Conservation (phyloP, 2,888 invertebrate genomes). For the Nebria salina region DNA sequence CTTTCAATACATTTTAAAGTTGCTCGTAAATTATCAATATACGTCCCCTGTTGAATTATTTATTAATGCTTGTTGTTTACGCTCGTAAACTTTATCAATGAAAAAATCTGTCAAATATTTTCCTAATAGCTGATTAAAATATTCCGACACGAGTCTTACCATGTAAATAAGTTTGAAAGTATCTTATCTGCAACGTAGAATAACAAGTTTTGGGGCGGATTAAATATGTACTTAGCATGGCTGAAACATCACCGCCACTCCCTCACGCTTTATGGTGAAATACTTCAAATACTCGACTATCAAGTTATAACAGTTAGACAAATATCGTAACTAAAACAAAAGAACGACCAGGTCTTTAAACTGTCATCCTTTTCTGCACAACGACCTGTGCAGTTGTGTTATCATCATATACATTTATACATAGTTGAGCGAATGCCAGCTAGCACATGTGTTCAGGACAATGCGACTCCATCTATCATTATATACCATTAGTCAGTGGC, state of each 20-base stretch:
- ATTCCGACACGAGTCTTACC: not conserved
- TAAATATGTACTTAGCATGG: not conserved
- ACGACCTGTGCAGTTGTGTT: slow-evolving; percentile 44
- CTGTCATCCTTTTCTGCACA: slow-evolving; percentile 45
- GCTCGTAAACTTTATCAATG: not conserved
- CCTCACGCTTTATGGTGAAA: not conserved
- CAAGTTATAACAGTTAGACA: slow-evolving; percentile 15
- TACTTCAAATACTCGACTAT: slow-evolving; percentile 7
- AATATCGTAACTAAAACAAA: slow-evolving; percentile 35
- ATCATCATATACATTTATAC: slow-evolving; percentile 24
- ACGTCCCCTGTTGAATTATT: not conserved
- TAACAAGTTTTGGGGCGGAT: slow-evolving; percentile 27
- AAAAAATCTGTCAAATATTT: not conserved
- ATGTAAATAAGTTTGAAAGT: not conserved
- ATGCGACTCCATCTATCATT: slow-evolving; percentile 51
- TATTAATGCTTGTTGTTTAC: not conserved
- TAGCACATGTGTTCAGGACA: slow-evolving; percentile 51
- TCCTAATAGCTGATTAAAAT: not conserved
- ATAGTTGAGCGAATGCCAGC: slow-evolving; percentile 51
- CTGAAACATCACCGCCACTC: not conserved
- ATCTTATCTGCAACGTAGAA: not conserved
- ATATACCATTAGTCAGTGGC: slow-evolving; percentile 3
- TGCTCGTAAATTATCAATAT: not conserved
- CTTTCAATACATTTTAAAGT: not conserved
- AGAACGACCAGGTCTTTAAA: slow-evolving; percentile 15